Base-by-base conservation (phyloP, 1,140 invertebrate genomes). In the Drosophila ercepeae region DNA sequence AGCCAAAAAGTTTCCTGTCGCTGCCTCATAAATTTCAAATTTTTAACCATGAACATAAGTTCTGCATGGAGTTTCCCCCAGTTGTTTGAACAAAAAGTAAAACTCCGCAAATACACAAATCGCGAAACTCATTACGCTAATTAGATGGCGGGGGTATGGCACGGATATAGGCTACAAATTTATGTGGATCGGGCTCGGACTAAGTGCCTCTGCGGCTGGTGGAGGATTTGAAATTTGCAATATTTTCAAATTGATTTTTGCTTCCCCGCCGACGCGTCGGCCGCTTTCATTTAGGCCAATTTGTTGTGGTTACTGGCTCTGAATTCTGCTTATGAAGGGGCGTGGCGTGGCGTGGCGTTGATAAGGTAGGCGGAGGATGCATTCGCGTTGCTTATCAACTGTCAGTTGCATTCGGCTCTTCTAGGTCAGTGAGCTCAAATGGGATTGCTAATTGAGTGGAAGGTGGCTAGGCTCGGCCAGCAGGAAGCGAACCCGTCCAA, bases 51-150 rank as follows among this genome's bases (percentile, higher is more conserved):
- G 49, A 68, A 73, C 76, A 84, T 86, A 86, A 86, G 81, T 84
- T 84, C 23, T 49, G 39, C 6, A 19, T 19, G 57, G 59, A 67
- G 48, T 67, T 68, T 58, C 49, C 49, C 48, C 58, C 41, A 27
- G 25, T 53, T 72, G 61, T 27, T n/a, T 13, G 32, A 23, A 68
- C 51, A 49, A 16, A 69, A 55, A 53, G 51, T 29, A 72, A 61
- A 72, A 61, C 50, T 59, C 57, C 18, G 51, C 65, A 68, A 75
- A 60, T 58, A 70, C 65, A 27, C 57, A 84, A 78, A 84, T 84
- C 60, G 65, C 60, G 69, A 86, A 88, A 77, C 81, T 86, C 81
- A 86, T 86, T 86, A 86, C 72, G 46, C 61, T 86, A 86, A 86
- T 88, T 86, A 86, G 77, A 65, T 59, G 36, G 14, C 32, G 45